phyloP scores from a whole-genome alignment of 2,113 vertebrate genomes.

The Chaenogobius annularis region DNA sequence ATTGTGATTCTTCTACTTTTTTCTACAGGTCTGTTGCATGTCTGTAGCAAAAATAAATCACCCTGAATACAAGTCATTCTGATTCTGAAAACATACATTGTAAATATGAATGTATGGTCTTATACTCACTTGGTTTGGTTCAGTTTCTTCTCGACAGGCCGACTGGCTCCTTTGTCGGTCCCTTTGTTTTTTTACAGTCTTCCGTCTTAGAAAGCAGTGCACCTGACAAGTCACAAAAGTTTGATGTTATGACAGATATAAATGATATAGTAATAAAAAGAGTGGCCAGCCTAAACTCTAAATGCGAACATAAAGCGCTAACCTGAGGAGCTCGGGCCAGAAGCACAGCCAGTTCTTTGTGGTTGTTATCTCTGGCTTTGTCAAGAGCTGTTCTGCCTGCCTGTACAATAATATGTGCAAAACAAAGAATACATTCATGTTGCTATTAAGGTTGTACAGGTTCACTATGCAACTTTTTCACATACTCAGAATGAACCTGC shows the following conservation, averaged over 20 bases:
- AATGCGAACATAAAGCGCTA: slow-evolving; percentile 16
- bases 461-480: too few species aligned
- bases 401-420: slow-evolving; percentile 62
- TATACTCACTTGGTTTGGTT: slow-evolving; percentile 52
- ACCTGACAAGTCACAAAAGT: slow-evolving; percentile 71
- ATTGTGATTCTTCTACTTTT: too few species aligned
- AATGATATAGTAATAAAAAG: background rate
- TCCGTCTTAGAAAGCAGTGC: slow-evolving; percentile 82
- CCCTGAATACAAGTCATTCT: too few species aligned
- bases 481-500: too few species aligned
- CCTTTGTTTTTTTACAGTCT: slow-evolving; percentile 84
- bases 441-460: too few species aligned
- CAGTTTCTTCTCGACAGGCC: slow-evolving; percentile 78
- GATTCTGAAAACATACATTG: background rate
- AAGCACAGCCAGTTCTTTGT: slow-evolving; percentile 83
- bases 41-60: too few species aligned
- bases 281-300: too few species aligned
- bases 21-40: too few species aligned
- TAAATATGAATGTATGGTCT: background rate
- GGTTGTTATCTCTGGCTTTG: slow-evolving; percentile 84
- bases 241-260: background rate
- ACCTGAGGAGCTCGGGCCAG: slow-evolving; percentile 89
- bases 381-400: slow-evolving; percentile 88
- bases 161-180: slow-evolving; percentile 83
- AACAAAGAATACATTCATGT: background rate